Evolutionary conservation across 1,140 invertebrate species (phyloP).

Genomic region (Bombus soroeensis): DNA sequence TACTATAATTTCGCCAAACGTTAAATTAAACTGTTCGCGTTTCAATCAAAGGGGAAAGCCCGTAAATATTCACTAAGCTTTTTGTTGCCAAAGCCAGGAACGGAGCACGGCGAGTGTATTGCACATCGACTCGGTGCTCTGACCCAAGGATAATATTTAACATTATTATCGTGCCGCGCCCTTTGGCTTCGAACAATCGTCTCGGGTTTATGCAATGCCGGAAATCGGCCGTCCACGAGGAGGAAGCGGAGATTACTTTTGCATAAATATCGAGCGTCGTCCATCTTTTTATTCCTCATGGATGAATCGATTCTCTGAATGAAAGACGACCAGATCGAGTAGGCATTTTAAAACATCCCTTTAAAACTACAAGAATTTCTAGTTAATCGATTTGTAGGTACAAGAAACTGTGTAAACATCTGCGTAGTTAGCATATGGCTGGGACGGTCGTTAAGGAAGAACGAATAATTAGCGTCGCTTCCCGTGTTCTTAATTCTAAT

Average conservation of each 20-base stretch:
- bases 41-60: slow-evolving; percentile 28
- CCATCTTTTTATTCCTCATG: slow-evolving; percentile 1
- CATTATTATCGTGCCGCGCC: slow-evolving; percentile 49
- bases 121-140: slow-evolving; percentile 32
- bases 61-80: not conserved
- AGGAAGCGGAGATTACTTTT: slow-evolving; percentile 62
- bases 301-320: not conserved
- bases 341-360: not conserved
- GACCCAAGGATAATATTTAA: slow-evolving; percentile 57
- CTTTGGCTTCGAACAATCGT: slow-evolving; percentile 42
- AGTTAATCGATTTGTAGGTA: not conserved
- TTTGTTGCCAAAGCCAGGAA: not conserved
- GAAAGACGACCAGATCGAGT: not conserved
- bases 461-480: not conserved
- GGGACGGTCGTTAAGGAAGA: not conserved
- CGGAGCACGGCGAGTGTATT: not conserved
- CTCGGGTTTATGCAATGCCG: slow-evolving; percentile 59
- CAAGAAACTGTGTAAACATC: not conserved
- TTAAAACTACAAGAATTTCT: not conserved
- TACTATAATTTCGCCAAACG: slow-evolving; percentile 41
- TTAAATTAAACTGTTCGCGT: slow-evolving; percentile 15
- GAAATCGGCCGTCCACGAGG: slow-evolving; percentile 59
- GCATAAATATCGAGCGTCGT: slow-evolving; percentile 48
- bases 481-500: slow-evolving; percentile 31
- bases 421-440: no score